phyloP scores from a whole-genome alignment of 2,888 invertebrate genomes.

The Syrista parreyssii region DNA sequence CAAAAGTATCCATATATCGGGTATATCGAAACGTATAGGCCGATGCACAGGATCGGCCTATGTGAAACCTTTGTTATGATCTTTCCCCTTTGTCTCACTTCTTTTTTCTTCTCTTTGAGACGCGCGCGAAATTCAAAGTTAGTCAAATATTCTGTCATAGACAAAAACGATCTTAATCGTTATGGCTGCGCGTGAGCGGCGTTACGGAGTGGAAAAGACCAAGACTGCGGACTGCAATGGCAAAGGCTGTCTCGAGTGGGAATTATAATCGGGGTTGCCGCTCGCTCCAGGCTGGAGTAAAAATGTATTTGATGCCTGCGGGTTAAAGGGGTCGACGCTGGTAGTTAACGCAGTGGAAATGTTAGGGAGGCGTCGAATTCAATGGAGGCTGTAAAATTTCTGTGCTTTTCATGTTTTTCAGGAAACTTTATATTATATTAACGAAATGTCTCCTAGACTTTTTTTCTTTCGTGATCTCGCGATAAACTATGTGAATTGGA shows the following conservation, averaged over 20 bases:
- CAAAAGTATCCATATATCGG: neutral
- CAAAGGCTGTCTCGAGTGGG: conserved; percentile 34
- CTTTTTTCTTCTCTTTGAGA: neutral
- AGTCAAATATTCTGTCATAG: neutral
- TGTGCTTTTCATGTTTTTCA: neutral
- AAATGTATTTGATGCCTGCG: neutral
- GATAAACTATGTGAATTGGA: neutral
- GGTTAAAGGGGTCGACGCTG: neutral
- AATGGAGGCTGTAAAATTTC: neutral
- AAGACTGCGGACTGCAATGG: conserved; percentile 8
- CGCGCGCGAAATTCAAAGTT: neutral
- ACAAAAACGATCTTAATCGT: neutral
- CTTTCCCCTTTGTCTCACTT: neutral
- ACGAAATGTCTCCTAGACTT: neutral
- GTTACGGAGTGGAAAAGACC: neutral
- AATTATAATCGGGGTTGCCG: conserved; percentile 22
- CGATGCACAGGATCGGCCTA: neutral
- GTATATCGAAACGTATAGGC: neutral
- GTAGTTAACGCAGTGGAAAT: neutral
- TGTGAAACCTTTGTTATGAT: neutral
- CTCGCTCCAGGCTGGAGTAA: neutral
- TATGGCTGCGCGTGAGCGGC: neutral
- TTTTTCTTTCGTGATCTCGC: neutral
- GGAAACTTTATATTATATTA: neutral
- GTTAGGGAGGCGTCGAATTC: neutral